Base-by-base conservation (phyloP, 2,797 vertebrate species). In the Ctenosaura bakeri region DNA sequence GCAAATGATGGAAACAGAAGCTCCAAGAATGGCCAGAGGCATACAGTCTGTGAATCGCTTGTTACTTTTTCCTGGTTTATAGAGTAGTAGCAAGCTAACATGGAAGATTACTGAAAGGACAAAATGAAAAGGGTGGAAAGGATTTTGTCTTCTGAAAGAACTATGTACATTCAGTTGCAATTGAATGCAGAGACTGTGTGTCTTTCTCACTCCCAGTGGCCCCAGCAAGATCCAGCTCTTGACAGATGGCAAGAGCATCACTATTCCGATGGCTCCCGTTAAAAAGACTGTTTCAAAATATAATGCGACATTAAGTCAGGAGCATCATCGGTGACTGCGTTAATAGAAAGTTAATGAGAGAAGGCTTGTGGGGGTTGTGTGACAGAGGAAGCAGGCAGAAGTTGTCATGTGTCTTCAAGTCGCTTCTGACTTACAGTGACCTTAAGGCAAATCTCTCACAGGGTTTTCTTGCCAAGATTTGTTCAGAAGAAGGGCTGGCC, bases 211-310 rank as follows among this genome's bases (percentile, higher is more conserved):
- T 14, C 46, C 69, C 12, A 14, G 52, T 69, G 26, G 8, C 46
- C 86, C 88, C 85, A 38, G 35, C 35, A 46, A 89, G 4, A 18
- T 3, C 20, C 1, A 74, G 85, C 81, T 92, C 95, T 83, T 91
- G 59, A 76, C 82, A 94, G 92, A 4, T 87, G 89, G 87, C 81
- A 42, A 24, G 79, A 62, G 38, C 0, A 12, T 91, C 87, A 38
- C 46, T 88, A 83, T 89, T 87, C 86, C 93, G 81, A 62, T 88
- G 87, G 83, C 91, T 92, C 90, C 91, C 87, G 54, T 94, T 93
- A 92, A 92, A 73, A 93, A 94, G 86, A 87, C 90, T 64, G 7
- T 94, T 95, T 89, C 90, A 74, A 29, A 91, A 92, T 91, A 82
- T 38, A 88, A 78, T 50, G 88, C 83, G 12, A 86, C 88, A 0